These are phyloP conservation scores for Apotomis turbidana DNA, from an alignment of 2,888 invertebrate genomes.

Conservation along the genomic window DNA sequence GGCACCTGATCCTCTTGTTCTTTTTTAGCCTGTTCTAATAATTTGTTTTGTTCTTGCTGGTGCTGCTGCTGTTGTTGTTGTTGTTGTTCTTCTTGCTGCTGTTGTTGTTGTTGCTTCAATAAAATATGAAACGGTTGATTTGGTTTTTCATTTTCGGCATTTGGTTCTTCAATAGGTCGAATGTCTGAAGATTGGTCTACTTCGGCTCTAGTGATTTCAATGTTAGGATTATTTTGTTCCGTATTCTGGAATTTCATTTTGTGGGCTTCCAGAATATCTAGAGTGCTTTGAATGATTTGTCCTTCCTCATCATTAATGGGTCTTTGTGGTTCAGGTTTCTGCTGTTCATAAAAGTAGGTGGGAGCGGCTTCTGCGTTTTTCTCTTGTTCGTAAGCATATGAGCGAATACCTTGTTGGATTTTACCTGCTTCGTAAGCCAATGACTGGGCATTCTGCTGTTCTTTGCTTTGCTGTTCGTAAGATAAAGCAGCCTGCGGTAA, in stretches of 20 bases:
- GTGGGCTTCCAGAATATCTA: constrained; percentile 34
- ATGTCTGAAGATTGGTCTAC: constrained; percentile 11
- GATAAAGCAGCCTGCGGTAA: not conserved
- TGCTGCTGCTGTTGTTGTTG: not conserved
- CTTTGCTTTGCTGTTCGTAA: not conserved
- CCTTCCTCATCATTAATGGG: constrained; percentile 33
- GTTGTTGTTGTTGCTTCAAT: constrained; percentile 14
- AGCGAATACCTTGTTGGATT: not conserved
- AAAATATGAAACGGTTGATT: constrained; percentile 14
- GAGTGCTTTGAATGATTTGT: constrained; percentile 34
- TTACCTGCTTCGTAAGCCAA: not conserved
- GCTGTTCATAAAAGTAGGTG: constrained; percentile 21
- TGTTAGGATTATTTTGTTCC: constrained; percentile 11
- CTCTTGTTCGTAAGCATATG: not conserved
- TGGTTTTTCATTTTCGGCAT: constrained; percentile 41
- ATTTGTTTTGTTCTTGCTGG: constrained; percentile 31
- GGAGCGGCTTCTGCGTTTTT: constrained; percentile 35
- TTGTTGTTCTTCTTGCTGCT: constrained; percentile 30
- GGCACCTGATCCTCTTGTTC: constrained; percentile 29
- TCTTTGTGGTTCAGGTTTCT: constrained; percentile 1
- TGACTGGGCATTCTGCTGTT: not conserved
- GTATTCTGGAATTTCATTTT: constrained; percentile 23
- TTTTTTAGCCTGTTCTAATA: constrained; percentile 29
- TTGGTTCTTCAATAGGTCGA: constrained; percentile 39
- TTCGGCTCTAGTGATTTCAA: constrained; percentile 22